Percentiles rank a stretch among this genome's conserved stretches.
Conservation (phyloP, 2,113 vertebrate genomes). For the Saguinus imperator region DNA sequence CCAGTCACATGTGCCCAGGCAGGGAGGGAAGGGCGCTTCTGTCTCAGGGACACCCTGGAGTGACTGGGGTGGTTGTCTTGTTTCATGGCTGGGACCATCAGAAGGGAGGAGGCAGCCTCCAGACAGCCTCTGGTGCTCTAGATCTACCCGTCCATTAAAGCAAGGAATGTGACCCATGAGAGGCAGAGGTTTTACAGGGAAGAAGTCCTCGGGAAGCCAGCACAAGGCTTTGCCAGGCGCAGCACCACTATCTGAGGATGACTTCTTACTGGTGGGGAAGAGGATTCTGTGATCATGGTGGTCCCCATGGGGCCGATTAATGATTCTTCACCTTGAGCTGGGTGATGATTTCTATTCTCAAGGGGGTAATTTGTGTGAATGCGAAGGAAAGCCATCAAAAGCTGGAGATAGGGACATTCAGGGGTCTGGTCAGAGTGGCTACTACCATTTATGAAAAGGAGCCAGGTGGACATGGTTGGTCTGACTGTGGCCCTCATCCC, state of each 20-base stretch:
- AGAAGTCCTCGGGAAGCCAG: background rate
- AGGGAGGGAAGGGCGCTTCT: background rate
- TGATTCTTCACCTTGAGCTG: background rate
- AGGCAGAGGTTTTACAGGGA: background rate
- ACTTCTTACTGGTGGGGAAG: background rate
- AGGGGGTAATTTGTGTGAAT: background rate
- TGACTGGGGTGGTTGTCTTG: accelerated
- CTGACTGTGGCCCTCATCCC: accelerated
- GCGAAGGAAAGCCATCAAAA: accelerated
- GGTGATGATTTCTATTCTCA: background rate
- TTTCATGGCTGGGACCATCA: accelerated
- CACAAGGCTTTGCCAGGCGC: background rate
- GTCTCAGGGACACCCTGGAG: accelerated
- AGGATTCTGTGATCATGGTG: background rate
- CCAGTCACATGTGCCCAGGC: background rate
- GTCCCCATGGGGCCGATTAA: background rate
- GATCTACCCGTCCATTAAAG: background rate
- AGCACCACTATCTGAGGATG: accelerated
- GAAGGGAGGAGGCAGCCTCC: background rate
- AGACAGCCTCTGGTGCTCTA: background rate
- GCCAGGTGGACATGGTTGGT: accelerated
- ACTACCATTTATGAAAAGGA: accelerated
- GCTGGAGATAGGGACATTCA: accelerated
- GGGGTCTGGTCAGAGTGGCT: accelerated
- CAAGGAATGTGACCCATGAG: accelerated